phyloP scores from a whole-genome alignment of 2,888 invertebrate species.

The Lasioglossum zephyrum region DNA sequence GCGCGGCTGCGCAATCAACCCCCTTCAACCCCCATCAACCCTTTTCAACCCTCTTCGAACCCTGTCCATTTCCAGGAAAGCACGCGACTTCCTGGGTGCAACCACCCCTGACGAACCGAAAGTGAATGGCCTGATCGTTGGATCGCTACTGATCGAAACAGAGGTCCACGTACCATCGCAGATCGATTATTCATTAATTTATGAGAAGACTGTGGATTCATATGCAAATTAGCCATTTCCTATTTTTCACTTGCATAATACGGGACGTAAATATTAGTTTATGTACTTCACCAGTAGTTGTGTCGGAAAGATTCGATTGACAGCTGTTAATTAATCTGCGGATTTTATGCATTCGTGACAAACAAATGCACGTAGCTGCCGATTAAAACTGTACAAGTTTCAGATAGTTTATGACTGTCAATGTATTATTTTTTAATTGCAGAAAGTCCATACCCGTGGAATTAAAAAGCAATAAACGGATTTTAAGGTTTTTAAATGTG shows the following conservation, averaged over 20 bases:
- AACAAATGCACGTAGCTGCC: too few relatives aligned
- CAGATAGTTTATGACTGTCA: too few relatives aligned
- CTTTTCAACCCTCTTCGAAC: neutral
- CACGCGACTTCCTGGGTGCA: constrained; percentile 61
- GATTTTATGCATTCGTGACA: too few relatives aligned
- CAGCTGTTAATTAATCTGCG: too few relatives aligned
- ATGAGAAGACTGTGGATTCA: neutral
- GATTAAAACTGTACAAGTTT: too few relatives aligned
- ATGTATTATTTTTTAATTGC: too few relatives aligned
- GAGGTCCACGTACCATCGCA: neutral
- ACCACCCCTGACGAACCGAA: constrained; percentile 68
- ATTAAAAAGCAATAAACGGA: neutral
- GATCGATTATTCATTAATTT: neutral
- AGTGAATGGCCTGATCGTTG: constrained; percentile 58
- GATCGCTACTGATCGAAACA: constrained; percentile 5
- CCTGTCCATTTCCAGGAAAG: neutral
- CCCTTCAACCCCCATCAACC: neutral
- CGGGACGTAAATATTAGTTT: neutral
- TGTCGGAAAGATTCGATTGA: too few relatives aligned
- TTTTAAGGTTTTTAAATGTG: neutral
- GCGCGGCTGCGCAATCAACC: constrained; percentile 47
- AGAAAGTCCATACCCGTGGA: too few relatives aligned
- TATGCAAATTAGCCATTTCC: neutral
- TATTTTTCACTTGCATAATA: neutral
- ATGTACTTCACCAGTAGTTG: too few relatives aligned